Evolutionary conservation across 2,797 vertebrate genomes (phyloP).

Genomic region (Fratercula arctica): DNA sequence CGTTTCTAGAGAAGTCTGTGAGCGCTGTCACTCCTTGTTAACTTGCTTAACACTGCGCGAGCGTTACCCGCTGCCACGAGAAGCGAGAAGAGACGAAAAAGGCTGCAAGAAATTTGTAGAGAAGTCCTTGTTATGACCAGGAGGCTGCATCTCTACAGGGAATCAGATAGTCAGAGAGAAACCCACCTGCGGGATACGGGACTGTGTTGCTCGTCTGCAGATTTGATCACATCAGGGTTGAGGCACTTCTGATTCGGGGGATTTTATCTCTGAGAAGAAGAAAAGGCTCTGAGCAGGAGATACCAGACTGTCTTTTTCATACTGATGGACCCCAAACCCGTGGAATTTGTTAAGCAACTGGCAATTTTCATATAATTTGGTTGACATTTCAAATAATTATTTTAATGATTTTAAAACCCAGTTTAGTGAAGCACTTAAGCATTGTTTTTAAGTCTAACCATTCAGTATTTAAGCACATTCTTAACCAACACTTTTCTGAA

Average conservation of each 20-base stretch:
- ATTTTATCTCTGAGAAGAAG: constrained; percentile 42
- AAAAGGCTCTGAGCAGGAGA: constrained; percentile 27
- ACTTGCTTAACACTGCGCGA: background rate
- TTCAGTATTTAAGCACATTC: background rate
- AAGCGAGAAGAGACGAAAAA: constrained; percentile 8
- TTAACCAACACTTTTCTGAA: background rate
- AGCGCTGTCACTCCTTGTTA: constrained; percentile 30
- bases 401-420: background rate
- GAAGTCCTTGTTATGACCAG: background rate
- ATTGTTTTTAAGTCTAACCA: background rate
- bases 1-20: background rate
- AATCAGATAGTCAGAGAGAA: constrained; percentile 40
- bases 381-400: background rate
- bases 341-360: background rate
- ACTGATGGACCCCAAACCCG: background rate
- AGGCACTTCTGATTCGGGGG: background rate
- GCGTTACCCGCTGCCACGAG: background rate
- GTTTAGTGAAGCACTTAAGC: background rate
- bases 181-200: background rate
- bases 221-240: background rate
- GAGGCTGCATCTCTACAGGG: background rate
- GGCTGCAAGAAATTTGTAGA: background rate
- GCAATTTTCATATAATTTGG: background rate
- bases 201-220: background rate
- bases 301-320: background rate